Evolutionary conservation across 2,888 invertebrate genomes (phyloP).

Genomic region (Rhopalosiphum nymphaeae): DNA sequence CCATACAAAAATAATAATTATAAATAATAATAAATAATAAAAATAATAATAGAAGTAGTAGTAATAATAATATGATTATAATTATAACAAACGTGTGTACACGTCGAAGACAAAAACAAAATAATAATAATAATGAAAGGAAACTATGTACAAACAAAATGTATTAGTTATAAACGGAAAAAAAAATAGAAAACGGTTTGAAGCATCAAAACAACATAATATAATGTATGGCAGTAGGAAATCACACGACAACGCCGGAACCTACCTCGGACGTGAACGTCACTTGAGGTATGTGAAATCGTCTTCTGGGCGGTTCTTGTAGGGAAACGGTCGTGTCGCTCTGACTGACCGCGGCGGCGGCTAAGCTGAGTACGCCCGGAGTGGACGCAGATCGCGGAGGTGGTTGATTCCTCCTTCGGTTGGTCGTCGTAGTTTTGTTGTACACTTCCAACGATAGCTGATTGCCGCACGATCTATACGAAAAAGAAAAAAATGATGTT

Average conservation of each 20-base stretch:
- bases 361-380: conserved; percentile 68
- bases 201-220: neutral
- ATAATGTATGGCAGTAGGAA: neutral
- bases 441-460: conserved; percentile 76
- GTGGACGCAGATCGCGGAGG: conserved; percentile 67
- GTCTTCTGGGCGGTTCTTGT: conserved; percentile 75
- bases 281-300: conserved; percentile 83
- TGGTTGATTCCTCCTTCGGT: conserved; percentile 69
- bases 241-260: conserved; percentile 85
- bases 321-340: conserved; percentile 75
- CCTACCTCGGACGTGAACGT: conserved; percentile 93
- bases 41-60: conserved; percentile 42
- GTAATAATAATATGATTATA: conserved; percentile 26
- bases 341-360: conserved; percentile 75
- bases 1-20: conserved; percentile 23
- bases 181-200: neutral
- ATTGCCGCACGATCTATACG: conserved; percentile 79
- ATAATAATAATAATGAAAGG: conserved; percentile 45
- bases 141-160: conserved; percentile 25
- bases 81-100: neutral
- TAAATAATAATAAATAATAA: conserved; percentile 38
- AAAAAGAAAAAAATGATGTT: neutral
- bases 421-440: conserved; percentile 66
- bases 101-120: conserved; percentile 46
- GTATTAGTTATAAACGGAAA: neutral